Evolutionary conservation across 2,113 vertebrate species (phyloP), one percentile per base, ranked within the genome.

Genomic region (Girardinichthys multiradiatus): DNA sequence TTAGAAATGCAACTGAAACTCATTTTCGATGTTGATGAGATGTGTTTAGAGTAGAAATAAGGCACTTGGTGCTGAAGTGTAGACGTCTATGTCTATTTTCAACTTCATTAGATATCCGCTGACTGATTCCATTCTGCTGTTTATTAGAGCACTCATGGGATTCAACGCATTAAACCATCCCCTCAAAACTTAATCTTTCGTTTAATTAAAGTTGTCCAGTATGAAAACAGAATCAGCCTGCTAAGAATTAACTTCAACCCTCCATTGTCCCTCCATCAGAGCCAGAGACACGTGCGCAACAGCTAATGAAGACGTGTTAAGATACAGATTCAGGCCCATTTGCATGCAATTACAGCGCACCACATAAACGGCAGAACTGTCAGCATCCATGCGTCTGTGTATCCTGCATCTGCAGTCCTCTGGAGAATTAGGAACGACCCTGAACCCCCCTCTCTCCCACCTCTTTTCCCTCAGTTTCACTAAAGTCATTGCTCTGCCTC

Each of bases 131-230:
- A 91, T 95, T 94, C 93, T 94, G 93, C 93, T 95, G 95, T 95
- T 95, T 94, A 93, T 95, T 93, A 93, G 94, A 94, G 90, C 94
- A 94, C 94, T 96, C 95, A 84, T 91, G 96, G 95, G 95, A 96
- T 94, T 94, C 94, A 94, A 89, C 70, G 86, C 86, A 83, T 86
- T 79, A 91, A 87, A 95, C 70, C 92, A 80, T 92, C 93, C 93
- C 94, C 94, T 95, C 95, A 95, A 94, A 95, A 95, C 87, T 92
- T 95, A 96, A 97, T 97, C 94, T 97, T 96, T 95, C 92, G 95
- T 93, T 97, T 97, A 97, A 97, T 97, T 97, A 97, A 96, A 94
- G 90, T 95, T 95, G 92, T 91, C 93, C 94, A 92, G 92, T 94
- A 94, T 94, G 95, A 96, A 95, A 96, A 95, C 93, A 93, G 93